phyloP scores from a whole-genome alignment of 2,888 invertebrate species.

The Petrolisthes cinctipes region DNA sequence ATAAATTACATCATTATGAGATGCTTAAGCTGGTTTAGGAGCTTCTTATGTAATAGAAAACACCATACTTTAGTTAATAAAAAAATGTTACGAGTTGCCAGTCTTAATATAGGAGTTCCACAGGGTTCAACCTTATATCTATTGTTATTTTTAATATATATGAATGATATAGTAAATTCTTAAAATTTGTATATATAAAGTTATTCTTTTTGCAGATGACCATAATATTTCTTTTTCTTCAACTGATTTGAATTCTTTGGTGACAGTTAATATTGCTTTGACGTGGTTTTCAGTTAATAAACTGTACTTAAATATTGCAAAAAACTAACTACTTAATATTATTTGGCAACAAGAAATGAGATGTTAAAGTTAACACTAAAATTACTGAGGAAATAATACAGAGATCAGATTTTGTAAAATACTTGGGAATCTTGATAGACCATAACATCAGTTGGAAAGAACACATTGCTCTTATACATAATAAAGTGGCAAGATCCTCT shows the following conservation, averaged over 20 bases:
- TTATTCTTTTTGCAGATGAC: background rate
- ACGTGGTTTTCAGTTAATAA: background rate
- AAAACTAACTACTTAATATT: background rate
- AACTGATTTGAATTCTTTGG: background rate
- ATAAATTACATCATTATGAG: background rate
- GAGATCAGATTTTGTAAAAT: background rate
- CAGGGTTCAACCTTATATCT: background rate
- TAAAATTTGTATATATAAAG: background rate
- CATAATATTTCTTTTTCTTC: background rate
- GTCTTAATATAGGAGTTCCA: background rate
- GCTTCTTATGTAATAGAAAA: background rate
- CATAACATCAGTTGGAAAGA: background rate
- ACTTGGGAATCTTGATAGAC: background rate
- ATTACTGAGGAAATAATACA: background rate
- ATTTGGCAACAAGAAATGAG: background rate
- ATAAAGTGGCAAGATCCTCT: background rate
- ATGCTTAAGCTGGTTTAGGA: background rate
- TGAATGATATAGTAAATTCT: background rate
- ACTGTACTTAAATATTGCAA: background rate
- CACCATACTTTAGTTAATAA: background rate
- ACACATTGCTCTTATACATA: background rate
- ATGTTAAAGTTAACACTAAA: background rate
- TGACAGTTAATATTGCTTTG: background rate
- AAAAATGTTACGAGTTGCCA: background rate
- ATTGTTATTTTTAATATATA: background rate